Conservation (phyloP, 2,113 vertebrate genomes). For the Tylochromis polylepis region DNA sequence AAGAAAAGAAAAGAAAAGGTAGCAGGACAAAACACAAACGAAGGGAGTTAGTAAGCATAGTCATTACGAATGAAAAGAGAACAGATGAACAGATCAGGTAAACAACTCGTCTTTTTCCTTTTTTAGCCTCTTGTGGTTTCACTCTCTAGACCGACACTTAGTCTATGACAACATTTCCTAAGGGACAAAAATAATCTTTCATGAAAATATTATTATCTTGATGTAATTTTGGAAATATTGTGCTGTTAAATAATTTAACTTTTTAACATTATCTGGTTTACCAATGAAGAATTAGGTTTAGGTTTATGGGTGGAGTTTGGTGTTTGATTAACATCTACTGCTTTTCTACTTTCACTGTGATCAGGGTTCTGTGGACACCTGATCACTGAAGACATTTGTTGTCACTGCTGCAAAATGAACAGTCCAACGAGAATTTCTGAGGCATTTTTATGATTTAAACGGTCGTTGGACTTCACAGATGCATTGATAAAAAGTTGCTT, state of each 20-base stretch:
- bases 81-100: too few species aligned
- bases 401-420: background rate
- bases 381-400: background rate
- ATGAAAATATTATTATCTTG: background rate
- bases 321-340: background rate
- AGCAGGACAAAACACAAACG: background rate
- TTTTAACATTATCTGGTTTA: background rate
- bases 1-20: background rate
- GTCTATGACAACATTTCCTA: background rate
- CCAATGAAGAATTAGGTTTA: background rate
- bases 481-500: background rate
- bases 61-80: background rate
- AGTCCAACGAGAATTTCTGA: background rate
- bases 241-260: background rate
- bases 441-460: background rate
- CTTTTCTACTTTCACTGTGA: background rate
- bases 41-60: background rate
- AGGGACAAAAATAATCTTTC: background rate
- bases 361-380: background rate
- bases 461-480: background rate
- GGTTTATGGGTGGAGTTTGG: background rate
- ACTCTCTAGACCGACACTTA: background rate
- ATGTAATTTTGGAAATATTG: background rate
- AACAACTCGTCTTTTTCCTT: background rate
- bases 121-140: background rate